phyloP scores from a whole-genome alignment of 2,113 vertebrate genomes.

The Amphiprion percula region DNA sequence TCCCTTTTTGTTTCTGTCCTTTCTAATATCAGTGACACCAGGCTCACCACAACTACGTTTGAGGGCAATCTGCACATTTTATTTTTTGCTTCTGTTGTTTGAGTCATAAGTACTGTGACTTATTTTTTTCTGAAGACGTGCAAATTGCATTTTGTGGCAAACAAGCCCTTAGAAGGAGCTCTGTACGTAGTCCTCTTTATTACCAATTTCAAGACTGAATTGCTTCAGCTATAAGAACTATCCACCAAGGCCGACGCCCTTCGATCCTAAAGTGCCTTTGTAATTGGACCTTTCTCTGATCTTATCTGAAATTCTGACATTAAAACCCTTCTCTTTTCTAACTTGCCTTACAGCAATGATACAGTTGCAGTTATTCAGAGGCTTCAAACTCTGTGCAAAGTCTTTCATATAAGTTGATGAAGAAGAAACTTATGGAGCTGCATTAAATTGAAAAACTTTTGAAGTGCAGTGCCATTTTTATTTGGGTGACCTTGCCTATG shows the following conservation, averaged over 20 bases:
- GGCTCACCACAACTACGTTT: neutral
- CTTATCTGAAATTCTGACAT: conserved; percentile 48
- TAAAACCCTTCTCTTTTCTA: conserved; percentile 13
- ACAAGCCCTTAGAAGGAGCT: conserved; percentile 18
- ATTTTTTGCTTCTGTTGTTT: conserved; percentile 22
- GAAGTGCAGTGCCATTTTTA: neutral
- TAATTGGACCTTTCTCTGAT: conserved; percentile 51
- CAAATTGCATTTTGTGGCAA: conserved; percentile 45
- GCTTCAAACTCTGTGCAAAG: conserved; percentile 24
- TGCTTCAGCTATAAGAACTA: conserved; percentile 33
- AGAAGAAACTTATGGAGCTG: conserved; percentile 7
- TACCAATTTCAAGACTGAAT: conserved; percentile 49
- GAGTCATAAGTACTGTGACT: neutral
- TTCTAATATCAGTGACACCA: conserved; percentile 5
- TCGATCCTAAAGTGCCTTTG: conserved; percentile 33
- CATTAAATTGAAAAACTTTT: neutral
- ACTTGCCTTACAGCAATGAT: conserved; percentile 19
- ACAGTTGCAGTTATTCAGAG: conserved; percentile 1
- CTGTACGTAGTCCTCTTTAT: conserved; percentile 29
- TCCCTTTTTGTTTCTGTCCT: conserved; percentile 5
- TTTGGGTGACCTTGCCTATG: neutral
- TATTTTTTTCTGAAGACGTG: conserved; percentile 20
- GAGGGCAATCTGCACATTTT: conserved; percentile 2
- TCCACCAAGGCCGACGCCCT: conserved; percentile 18
- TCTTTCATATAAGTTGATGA: conserved; percentile 33